A percentile compares a stretch with the other conserved stretches of the same genome.
phyloP scores from a whole-genome alignment of 2,797 vertebrate species.

The Florisuga fusca region DNA sequence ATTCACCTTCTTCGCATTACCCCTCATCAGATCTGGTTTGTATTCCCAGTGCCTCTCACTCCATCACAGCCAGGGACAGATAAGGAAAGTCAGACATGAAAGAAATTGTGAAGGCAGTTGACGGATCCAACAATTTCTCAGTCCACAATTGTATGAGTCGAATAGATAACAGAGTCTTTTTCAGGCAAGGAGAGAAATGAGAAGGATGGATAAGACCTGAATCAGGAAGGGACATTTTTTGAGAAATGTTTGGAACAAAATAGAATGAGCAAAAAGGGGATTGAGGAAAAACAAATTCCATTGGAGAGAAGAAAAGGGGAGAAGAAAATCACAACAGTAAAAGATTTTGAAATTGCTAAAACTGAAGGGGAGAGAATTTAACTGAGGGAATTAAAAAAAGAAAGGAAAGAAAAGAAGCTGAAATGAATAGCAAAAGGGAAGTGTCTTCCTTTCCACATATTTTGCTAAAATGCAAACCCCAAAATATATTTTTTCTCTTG shows the following conservation, averaged over 20 bases:
- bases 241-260: neutral
- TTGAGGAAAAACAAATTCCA: neutral
- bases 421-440: neutral
- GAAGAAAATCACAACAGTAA: neutral
- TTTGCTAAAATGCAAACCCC: neutral
- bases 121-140: neutral
- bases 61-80: neutral
- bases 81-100: conserved; percentile 3
- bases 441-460: neutral
- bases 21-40: neutral
- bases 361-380: neutral
- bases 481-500: neutral
- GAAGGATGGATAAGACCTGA: neutral
- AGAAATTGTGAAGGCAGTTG: neutral
- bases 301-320: neutral
- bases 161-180: neutral
- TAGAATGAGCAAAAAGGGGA: neutral
- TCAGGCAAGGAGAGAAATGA: neutral
- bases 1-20: neutral
- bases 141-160: neutral
- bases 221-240: neutral
- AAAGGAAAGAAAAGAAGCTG: neutral
- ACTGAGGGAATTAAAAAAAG: neutral
- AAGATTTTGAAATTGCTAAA: neutral
- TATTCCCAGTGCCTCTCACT: neutral